These are phyloP conservation scores for Drosophila leonis DNA, from an alignment of 2,888 invertebrate species.

Conservation along the genomic window DNA sequence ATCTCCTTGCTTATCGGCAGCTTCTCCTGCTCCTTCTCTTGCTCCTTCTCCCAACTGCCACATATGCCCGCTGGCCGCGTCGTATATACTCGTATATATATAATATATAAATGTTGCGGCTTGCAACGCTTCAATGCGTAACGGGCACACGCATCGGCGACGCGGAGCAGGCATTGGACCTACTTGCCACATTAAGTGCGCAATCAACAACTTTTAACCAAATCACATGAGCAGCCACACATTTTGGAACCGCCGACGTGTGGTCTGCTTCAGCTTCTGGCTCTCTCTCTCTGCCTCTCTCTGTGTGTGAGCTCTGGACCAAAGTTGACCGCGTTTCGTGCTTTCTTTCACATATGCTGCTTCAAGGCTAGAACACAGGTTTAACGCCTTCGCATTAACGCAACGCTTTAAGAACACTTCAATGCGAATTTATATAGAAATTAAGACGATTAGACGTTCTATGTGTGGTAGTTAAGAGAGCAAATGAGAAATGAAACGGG, in stretches of 20 bases:
- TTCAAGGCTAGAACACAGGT: not conserved
- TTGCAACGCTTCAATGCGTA: conserved; percentile 64
- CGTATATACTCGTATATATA: not conserved
- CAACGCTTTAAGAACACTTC: not conserved
- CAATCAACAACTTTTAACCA: conserved; percentile 66
- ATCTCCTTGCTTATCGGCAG: not conserved
- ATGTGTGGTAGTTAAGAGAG: not conserved
- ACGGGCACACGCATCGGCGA: conserved; percentile 31
- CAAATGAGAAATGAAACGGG: no score
- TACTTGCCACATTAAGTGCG: conserved; percentile 67
- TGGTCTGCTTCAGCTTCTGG: conserved; percentile 3
- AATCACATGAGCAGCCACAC: conserved; percentile 48
- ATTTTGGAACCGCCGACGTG: conserved; percentile 18
- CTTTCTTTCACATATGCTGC: not conserved
- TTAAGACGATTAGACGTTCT: not conserved
- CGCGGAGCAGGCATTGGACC: not conserved
- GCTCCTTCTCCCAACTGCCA: not conserved
- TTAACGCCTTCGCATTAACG: not conserved
- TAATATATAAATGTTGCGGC: conserved; percentile 40
- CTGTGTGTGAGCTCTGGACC: not conserved
- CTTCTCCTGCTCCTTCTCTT: not conserved
- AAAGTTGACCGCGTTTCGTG: conserved; percentile 17
- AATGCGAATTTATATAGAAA: not conserved
- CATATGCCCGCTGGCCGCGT: conserved; percentile 26
- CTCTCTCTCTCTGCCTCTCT: not conserved